Percentiles rank a stretch among this genome's conserved stretches.
Conservation (phyloP, 2,797 vertebrate species). For the Paramormyrops hopkinsi region DNA sequence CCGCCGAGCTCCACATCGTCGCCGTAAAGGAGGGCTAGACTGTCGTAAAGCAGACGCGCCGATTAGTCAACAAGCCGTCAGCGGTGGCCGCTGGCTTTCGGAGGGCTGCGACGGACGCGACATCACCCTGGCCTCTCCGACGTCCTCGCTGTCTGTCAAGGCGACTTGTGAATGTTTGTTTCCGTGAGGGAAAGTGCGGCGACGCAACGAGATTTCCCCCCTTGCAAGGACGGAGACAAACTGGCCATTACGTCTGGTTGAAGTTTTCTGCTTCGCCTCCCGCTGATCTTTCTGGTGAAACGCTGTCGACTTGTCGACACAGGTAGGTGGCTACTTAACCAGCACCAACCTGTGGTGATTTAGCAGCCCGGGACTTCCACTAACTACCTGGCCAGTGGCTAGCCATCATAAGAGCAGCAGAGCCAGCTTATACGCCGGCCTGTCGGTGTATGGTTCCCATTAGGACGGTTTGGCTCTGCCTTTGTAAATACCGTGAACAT, state of each 20-base stretch:
- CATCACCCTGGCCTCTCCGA: not conserved
- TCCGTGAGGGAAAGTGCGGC: not conserved
- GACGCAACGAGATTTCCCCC: not conserved
- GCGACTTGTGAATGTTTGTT: not conserved
- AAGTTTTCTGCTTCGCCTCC: not conserved
- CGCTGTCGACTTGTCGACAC: not conserved
- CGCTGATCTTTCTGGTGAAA: not conserved
- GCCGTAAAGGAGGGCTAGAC: slow-evolving; percentile 50
- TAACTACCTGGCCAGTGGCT: not conserved
- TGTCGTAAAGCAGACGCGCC: slow-evolving; percentile 50
- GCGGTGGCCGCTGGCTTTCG: not conserved
- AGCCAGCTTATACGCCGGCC: not conserved
- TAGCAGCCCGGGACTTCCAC: not conserved
- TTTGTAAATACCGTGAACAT: not conserved
- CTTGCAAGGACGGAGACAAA: not conserved
- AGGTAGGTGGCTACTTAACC: not conserved
- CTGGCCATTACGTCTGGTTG: not conserved
- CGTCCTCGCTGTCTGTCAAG: not conserved
- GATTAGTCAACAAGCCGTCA: slow-evolving; percentile 17
- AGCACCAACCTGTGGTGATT: not conserved
- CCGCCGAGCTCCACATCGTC: slow-evolving; percentile 62
- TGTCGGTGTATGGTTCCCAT: not conserved
- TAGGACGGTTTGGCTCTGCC: not conserved
- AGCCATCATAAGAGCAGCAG: not conserved
- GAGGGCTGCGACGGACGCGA: not conserved